Conservation (phyloP, 2,797 vertebrate species). For the Hirundo rustica region DNA sequence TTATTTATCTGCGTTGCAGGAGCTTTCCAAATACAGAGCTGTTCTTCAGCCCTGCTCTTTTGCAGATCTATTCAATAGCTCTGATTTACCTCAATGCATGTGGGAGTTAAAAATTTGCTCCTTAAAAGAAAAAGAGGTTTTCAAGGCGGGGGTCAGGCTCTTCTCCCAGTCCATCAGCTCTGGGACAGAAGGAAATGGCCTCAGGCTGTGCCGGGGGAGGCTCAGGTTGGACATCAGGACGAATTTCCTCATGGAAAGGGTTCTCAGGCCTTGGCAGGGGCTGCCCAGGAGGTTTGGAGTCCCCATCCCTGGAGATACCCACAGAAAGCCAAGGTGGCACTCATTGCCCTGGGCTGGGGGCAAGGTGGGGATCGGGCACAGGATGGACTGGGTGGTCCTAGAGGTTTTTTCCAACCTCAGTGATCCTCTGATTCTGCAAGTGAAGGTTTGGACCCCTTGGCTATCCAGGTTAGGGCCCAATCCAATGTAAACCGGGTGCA, state of each 20-base stretch:
- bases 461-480: neutral
- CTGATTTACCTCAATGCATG: neutral
- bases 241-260: neutral
- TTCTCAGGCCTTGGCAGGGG: fast-evolving
- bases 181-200: neutral
- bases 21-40: constrained; percentile 39
- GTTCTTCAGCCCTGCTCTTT: neutral
- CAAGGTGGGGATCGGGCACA: fast-evolving
- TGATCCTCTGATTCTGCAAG: neutral
- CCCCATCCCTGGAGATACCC: neutral
- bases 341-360: neutral
- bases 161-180: neutral
- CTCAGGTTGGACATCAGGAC: fast-evolving
- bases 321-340: neutral
- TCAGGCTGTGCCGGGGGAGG: neutral
- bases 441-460: neutral
- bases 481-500: neutral
- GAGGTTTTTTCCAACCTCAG: neutral
- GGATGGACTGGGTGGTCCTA: fast-evolving
- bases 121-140: neutral
- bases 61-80: neutral
- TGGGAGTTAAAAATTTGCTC: neutral
- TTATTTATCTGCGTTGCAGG: neutral
- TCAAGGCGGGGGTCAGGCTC: neutral
- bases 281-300: neutral